Base-by-base conservation (phyloP, 2,113 vertebrate species). In the Bubo bubo region DNA sequence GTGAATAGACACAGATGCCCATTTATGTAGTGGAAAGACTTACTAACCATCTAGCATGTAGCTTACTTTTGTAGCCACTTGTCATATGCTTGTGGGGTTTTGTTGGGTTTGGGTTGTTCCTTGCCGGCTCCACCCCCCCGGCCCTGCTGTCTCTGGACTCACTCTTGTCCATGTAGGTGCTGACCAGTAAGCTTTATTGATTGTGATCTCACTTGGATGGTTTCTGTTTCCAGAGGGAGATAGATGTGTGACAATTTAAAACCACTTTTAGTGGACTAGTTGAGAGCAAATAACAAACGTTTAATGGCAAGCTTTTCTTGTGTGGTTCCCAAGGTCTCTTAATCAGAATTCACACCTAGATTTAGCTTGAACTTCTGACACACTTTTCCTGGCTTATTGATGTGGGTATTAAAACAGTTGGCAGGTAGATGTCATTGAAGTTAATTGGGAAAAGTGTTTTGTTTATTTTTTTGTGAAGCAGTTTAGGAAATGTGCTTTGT, bases 61-160 rank as follows among this genome's bases (percentile, higher is more conserved):
- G 26, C 10, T 70, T 92, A 23, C 58, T 88, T 90, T 39, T 88
- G 35, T 60, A 68, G 66, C 39, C 22, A 41, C 22, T 77, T 83
- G 21, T 64, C 27, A 22, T 32, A 11, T 45, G 27, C 18, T 81
- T 62, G 32, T 71, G 28, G 21, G 18, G 1, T 79, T 94, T 79
- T 45, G 10, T 70, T 71, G 19, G 9, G 32, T 92, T 75, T 16
- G 30, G 15, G 17, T 72, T 79, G 6, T 71, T 68, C 5, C 9
- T 21, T 62, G n/a, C n/a, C 10, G 9, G 16, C 26, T 2, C 1
- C 6, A 41, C 24, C 14, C 9, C 19, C 5, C 37, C 4, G 2
- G 11, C 43, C 43, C 43, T 43, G 43, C 43, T 59, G 30, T 73
- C 50, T 80, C 50, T 82, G 45, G 19, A 27, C 39, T 89, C 24